Base-by-base conservation (phyloP, 2,888 invertebrate genomes). In the Elysia crispata region DNA sequence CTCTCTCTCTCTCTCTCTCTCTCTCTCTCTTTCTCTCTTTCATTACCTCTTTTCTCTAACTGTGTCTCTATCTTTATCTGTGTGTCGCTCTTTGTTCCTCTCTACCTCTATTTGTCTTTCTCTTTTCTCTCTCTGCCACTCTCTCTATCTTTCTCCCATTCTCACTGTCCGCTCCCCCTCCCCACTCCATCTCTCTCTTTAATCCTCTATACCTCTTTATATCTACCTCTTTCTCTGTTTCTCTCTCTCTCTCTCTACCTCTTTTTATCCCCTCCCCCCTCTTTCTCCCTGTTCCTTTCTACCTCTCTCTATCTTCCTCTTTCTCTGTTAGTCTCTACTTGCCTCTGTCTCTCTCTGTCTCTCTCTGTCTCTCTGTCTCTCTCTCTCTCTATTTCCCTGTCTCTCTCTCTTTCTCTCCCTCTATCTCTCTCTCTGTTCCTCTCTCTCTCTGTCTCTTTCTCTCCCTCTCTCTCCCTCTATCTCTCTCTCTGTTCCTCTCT, bases 201-300 rank as follows among this genome's bases (percentile, higher is more conserved):
- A n/a, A n/a, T n/a, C n/a, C n/a, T n/a, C n/a, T n/a, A n/a, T n/a
- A n/a, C n/a, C n/a, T 77, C 69, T 77, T 20, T 69, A 67, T 76
- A 60, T 73, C 23, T 76, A 41, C 50, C 18, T 76, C 76, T 76
- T 13, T 76, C 49, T 76, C 31, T 60, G 41, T 66, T 8, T 66
- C 76, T 76, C 28, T 76, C 76, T 64, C 18, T 76, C 76, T 76
- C 23, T 76, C 76, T 76, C 18, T 76, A 64, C 66, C 31, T 76
- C 66, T 76, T 8, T 76, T 11, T 41, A 3, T 41, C 11, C n/a
- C 11, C 41, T 41, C 41, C 11, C 41, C 11, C 3, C 41, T 6
- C 41, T 41, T 41, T 11, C 41, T 41, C 11, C 5, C 11, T 11
- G 5, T 41, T 11, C 11, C 3, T 11, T 11, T 11, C 41, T 6